Base-by-base conservation (phyloP, 2,888 invertebrate species). In the Melangyna quadrimaculata region DNA sequence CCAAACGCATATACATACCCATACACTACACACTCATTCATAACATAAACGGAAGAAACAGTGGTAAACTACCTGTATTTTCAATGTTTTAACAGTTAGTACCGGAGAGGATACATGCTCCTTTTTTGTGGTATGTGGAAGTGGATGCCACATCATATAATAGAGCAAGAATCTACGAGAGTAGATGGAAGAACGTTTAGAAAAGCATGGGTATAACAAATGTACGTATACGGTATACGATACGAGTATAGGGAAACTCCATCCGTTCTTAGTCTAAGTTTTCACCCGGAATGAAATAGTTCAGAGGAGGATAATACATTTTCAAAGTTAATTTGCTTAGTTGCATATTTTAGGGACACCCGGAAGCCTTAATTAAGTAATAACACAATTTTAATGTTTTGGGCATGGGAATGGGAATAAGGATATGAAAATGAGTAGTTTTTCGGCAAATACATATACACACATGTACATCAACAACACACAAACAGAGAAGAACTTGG, bases 261-360 rank as follows among this genome's bases (percentile, higher is more conserved):
- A 72, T 81, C 40, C 67, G 67, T 48, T 55, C 55, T 69, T 55
- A 70, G 69, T n/a, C 61, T 24, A 53, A 53, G 43, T 55, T 57
- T 55, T 17, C 14, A 22, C 45, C 29, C 22, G 35, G 22, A 75
- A 79, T 65, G 55, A 59, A 57, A 65, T 65, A 65, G 43, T 75
- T 71, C 35, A 37, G 19, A 57, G 51, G 29, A 75, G 71, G 71
- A 75, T 80, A 80, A 77, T 77, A 84, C 84, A 72, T 84, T 84
- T 75, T 72, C 79, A 57, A 80, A 84, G 71, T 84, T 84, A 84
- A 77, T 84, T 84, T 84, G 80, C 84, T 84, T 84, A 80, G 71
- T 80, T 75, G 75, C 79, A 79, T 65, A 84, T 84, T 79, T 83
- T 55, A 77, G 80, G 72, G 53, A 72, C 53, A 48, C 71, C 71